Evolutionary conservation across 2,113 vertebrate species (phyloP).

Genomic region (Hydropotes inermis): DNA sequence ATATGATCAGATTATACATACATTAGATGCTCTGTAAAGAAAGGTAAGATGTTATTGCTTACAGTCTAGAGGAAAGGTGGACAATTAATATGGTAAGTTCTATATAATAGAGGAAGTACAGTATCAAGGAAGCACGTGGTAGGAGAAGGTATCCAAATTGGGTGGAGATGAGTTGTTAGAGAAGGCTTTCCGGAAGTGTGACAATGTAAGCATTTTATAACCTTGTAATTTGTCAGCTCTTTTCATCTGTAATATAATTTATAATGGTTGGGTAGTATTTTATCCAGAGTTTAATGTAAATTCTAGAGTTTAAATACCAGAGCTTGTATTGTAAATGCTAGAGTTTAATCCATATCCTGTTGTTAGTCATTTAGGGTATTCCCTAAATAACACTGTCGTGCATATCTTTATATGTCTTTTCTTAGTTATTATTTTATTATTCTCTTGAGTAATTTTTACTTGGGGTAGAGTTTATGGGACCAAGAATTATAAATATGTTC

Average conservation of each 20-base stretch:
- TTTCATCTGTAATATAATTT: neutral
- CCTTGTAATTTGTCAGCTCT: constrained; percentile 11
- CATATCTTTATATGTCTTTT: constrained; percentile 3
- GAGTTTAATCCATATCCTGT: neutral
- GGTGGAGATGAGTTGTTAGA: neutral
- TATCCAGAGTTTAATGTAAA: neutral
- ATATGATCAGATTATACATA: neutral
- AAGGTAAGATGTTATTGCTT: constrained; percentile 11
- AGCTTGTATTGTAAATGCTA: neutral
- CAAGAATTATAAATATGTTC: constrained; percentile 31
- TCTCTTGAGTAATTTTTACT: constrained; percentile 41
- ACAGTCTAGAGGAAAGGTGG: neutral
- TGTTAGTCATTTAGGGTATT: constrained; percentile 4
- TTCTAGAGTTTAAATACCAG: neutral
- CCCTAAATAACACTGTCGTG: neutral
- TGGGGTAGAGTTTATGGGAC: neutral
- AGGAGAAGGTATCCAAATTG: neutral
- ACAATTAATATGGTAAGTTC: neutral
- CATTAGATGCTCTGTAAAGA: constrained; percentile 16
- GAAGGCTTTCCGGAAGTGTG: neutral
- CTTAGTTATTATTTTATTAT: neutral
- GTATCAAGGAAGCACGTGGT: neutral
- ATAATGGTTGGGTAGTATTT: neutral
- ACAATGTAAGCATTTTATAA: neutral
- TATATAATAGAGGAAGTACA: neutral